Evolutionary conservation across 2,113 vertebrate species (phyloP).

Genomic region (Phainopepla nitens): DNA sequence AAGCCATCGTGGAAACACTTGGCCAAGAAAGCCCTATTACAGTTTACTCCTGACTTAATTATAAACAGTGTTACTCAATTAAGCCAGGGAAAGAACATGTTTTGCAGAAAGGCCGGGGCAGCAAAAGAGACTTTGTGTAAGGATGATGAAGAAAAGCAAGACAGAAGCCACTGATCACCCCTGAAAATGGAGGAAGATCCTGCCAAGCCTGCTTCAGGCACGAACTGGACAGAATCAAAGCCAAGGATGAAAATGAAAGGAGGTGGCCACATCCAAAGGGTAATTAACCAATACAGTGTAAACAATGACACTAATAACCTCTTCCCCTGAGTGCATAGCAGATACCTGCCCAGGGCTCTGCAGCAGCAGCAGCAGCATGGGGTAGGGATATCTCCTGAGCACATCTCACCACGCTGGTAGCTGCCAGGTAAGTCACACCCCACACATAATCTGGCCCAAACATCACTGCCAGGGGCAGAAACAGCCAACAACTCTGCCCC

Average conservation of each 20-base stretch:
- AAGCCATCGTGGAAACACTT: neutral
- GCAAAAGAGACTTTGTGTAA: neutral
- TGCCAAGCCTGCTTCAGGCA: neutral
- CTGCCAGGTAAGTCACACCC: neutral
- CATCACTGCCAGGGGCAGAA: neutral
- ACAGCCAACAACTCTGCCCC: neutral
- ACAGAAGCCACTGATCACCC: neutral
- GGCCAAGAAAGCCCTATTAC: neutral
- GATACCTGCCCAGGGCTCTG: neutral
- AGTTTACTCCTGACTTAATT: neutral
- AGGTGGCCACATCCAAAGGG: rapidly evolving
- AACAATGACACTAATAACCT: neutral
- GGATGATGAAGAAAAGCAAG: neutral
- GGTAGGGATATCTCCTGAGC: neutral
- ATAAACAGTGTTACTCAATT: neutral
- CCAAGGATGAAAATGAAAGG: neutral
- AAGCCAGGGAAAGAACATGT: neutral
- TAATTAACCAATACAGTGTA: neutral
- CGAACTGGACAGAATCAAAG: neutral
- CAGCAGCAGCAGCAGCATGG: neutral
- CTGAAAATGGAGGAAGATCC: neutral
- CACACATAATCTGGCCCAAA: rapidly evolving
- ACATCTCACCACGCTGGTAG: neutral
- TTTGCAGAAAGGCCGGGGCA: neutral
- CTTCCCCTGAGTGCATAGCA: neutral